phyloP scores from a whole-genome alignment of 2,888 invertebrate genomes.

The Macrophya annulata region DNA sequence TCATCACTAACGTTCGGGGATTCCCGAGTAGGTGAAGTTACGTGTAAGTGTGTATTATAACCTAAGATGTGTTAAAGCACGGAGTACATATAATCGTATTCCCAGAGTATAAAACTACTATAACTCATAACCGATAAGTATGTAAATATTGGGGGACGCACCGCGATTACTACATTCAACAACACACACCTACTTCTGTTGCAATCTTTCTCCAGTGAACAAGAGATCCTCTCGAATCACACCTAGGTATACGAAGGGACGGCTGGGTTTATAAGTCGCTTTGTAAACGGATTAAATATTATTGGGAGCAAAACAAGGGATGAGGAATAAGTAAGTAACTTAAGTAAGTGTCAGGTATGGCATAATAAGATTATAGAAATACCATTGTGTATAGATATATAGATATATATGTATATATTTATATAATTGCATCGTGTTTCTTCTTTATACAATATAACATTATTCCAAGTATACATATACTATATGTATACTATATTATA shows the following conservation, averaged over 20 bases:
- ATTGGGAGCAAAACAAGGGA: not conserved
- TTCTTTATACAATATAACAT: constrained; percentile 28
- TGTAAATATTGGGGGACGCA: constrained; percentile 41
- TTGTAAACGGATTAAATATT: not conserved
- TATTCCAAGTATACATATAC: constrained; percentile 8
- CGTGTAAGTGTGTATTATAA: not conserved
- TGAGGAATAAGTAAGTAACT: not conserved
- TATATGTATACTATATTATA: constrained; percentile 21
- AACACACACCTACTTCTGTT: not conserved
- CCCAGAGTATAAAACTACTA: constrained; percentile 1
- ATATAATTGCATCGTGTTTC: constrained; percentile 37
- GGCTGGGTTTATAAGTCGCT: not conserved
- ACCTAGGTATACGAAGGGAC: not conserved
- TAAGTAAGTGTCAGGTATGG: constrained; percentile 2
- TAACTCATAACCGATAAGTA: not conserved
- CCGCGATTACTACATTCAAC: not conserved
- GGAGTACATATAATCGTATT: constrained; percentile 13
- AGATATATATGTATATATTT: constrained; percentile 46
- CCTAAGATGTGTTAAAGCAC: not conserved
- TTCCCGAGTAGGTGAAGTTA: not conserved
- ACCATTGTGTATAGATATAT: constrained; percentile 37
- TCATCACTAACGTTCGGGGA: constrained; percentile 50
- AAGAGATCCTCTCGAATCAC: constrained; percentile 8
- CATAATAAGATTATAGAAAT: constrained; percentile 8
- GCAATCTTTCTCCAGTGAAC: not conserved